A percentile compares a stretch with the other conserved stretches of the same genome.
These are phyloP conservation scores for Himalopsyche anomala DNA, from an alignment of 2,888 invertebrate species.

Conservation along the genomic window DNA sequence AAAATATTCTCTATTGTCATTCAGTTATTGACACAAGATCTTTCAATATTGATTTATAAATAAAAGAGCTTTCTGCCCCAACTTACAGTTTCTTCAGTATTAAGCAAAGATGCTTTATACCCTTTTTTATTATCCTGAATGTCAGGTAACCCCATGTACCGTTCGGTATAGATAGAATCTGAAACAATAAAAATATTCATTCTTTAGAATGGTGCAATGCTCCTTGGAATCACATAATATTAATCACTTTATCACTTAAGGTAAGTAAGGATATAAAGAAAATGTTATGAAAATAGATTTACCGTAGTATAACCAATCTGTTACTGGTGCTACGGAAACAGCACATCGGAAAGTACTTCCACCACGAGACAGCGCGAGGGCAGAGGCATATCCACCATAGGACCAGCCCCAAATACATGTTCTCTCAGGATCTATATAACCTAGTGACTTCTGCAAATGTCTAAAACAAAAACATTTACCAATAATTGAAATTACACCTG, in stretches of 20 bases:
- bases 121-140: slow-evolving; percentile 82
- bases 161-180: slow-evolving; percentile 98
- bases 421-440: slow-evolving; percentile 86
- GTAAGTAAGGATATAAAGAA: too few relatives aligned
- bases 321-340: slow-evolving; percentile 96
- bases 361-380: slow-evolving; percentile 90
- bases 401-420: slow-evolving; percentile 99
- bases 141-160: slow-evolving; percentile 94
- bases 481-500: neutral
- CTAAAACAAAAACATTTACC: slow-evolving; percentile 69
- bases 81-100: slow-evolving; percentile 74
- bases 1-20: neutral
- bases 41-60: neutral
- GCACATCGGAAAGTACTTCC: slow-evolving; percentile 92
- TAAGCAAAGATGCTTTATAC: slow-evolving; percentile 80
- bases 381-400: slow-evolving; percentile 96
- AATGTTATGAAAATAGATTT: slow-evolving; percentile 66
- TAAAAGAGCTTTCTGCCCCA: neutral
- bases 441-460: slow-evolving; percentile 79
- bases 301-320: slow-evolving; percentile 98
- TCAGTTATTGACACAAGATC: neutral
- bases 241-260: too few relatives aligned
- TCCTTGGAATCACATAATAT: too few relatives aligned
- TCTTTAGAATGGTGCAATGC: too few relatives aligned
- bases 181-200: slow-evolving; percentile 41